Evolutionary conservation across 2,888 invertebrate genomes (phyloP), one percentile per base, ranked within the genome.

Genomic region (Coelogynopora nodosa): DNA sequence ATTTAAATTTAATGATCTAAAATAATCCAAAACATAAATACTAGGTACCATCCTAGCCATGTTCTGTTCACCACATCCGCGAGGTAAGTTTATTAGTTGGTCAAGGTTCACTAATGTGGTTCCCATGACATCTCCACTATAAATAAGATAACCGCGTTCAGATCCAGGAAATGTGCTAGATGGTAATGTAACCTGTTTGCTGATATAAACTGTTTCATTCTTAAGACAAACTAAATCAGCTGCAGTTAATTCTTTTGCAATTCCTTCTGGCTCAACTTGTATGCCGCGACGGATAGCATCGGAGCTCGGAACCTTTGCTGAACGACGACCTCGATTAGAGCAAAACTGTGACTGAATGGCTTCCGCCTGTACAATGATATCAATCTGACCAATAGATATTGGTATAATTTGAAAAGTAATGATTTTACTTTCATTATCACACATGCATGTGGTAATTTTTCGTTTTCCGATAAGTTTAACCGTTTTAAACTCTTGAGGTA

Each of bases 61-160:
- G 26, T 84, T 84, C 26, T 84, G 84, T 67, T 84, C 84, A 49
- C 84, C 84, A 26, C 84, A 84, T 27, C 84, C 84, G n/a, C 10
- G 10, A 2, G 84, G 84, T 31, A 84, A 10, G 13, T 84, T 84
- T 27, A 84, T 13, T 5, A 84, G n/a, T 27, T 31, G 31, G 26
- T 84, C 84, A 5, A 84, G 27, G 30, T 84, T 84, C 10, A 18
- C 84, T 18, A 84, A 30, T 10, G 84, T 30, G 5, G 84, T 28
- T 13, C 84, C 84, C 31, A 84, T 26, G 1, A 84, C 67, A 74
- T 84, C 67, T n/a, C 84, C 84, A 10, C 30, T 49, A 67, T 31
- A 31, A 18, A 67, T 49, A 49, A 84, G 84, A 26, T 84, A 84
- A 5, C 27, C 84, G 1, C 67, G 31, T 26, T 26, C 49, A 49